Conservation (phyloP, 2,113 vertebrate genomes). For the Labeo catla region DNA sequence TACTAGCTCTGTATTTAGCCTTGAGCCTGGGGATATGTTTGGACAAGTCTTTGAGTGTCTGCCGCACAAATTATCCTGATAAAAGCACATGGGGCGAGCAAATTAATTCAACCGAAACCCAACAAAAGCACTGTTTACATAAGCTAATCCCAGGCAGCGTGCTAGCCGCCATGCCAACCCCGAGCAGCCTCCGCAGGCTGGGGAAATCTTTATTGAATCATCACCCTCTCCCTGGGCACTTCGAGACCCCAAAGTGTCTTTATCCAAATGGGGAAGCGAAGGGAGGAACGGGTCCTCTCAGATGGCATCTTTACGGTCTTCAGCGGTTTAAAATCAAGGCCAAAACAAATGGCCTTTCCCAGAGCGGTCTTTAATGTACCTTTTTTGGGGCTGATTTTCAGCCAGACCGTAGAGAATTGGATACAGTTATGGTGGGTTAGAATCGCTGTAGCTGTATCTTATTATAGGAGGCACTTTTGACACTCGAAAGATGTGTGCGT, state of each 20-base stretch:
- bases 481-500: conserved; percentile 36
- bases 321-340: conserved; percentile 22
- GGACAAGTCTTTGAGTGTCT: conserved; percentile 60
- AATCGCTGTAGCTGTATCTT: conserved; percentile 40
- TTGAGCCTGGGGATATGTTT: conserved; percentile 59
- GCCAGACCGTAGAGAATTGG: conserved; percentile 50
- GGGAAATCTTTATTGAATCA: conserved; percentile 69
- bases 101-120: conserved; percentile 75
- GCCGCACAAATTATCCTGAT: conserved; percentile 63
- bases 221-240: conserved; percentile 55
- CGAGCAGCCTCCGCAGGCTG: conserved; percentile 63
- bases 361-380: conserved; percentile 34
- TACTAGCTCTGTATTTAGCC: conserved; percentile 59
- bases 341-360: conserved; percentile 37
- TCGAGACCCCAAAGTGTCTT: conserved; percentile 42
- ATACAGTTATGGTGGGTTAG: conserved; percentile 53
- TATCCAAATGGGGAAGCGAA: conserved; percentile 27
- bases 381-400: conserved; percentile 26
- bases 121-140: conserved; percentile 75
- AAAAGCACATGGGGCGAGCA: conserved; percentile 70
- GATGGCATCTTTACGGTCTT: conserved; percentile 46
- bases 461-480: conserved; percentile 41
- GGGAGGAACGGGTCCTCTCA: conserved; percentile 28
- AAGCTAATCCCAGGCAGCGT: conserved; percentile 67
- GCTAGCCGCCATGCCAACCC: conserved; percentile 43